Base-by-base conservation (phyloP, 2,888 invertebrate species). In the Pollenia labialis region DNA sequence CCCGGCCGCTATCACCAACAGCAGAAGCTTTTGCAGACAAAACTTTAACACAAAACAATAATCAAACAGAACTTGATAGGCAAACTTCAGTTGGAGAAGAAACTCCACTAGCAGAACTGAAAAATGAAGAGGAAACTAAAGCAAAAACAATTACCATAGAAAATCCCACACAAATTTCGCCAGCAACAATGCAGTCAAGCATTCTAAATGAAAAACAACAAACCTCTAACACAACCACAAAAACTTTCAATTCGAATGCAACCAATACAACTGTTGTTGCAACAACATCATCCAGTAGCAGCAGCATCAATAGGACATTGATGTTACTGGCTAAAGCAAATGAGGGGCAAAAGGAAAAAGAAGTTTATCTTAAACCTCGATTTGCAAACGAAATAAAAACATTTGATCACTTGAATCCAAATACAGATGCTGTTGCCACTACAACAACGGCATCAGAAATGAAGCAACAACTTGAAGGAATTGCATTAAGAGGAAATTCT, bases 101-200 rank as follows among this genome's bases (percentile, higher is more conserved):
- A 12, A 32, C 32, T 32, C 12, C 46, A 85, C 89, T 87, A 89
- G 81, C 89, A 89, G 83, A 62, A 62, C 46, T 6, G 10, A 9
- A 64, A 54, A 14, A 44, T 44, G 18, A 66, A 18, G 54, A 66
- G 23, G 12, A 87, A 69, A 79, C 71, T 60, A 74, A 79, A 75
- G 80, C 66, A 75, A 87, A 75, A 77, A 72, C 85, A 87, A 88
- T 88, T 88, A 83, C 87, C 85, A 58, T 66, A 71, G 85, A 44
- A 74, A 60, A 60, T 32, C 32, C 81, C 76, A 69, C 87, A 88
- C 76, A 68, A 87, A 74, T 87, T 88, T 62, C 83, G 60, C 18
- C 72, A 58, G 12, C 46, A 64, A 56, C 56, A 74, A 66, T 72
- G 46, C 72, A 72, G 32, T 50, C 77, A 66, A 76, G 46, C 52